phyloP scores from a whole-genome alignment of 2,888 invertebrate species.

The Auanema freiburgensis region DNA sequence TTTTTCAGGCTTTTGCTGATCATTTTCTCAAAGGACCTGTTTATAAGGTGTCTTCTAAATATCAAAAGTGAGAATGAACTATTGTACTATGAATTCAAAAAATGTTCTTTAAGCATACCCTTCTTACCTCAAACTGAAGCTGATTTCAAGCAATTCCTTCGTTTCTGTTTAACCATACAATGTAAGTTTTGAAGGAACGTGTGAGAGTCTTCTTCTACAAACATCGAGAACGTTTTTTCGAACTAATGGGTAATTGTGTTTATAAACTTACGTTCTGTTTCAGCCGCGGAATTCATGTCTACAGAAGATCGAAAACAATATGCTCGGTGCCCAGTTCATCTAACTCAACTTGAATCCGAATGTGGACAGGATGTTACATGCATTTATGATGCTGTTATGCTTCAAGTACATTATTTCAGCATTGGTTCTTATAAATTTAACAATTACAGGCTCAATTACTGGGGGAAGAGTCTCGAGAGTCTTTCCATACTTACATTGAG shows the following conservation, averaged over 20 bases:
- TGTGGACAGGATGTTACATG: conserved; percentile 28
- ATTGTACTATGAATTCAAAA: neutral
- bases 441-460: conserved; percentile 20
- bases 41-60: conserved; percentile 21
- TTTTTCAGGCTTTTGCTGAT: conserved; percentile 29
- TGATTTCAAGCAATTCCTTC: conserved; percentile 20
- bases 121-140: conserved; percentile 23
- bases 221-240: neutral
- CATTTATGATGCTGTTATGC: conserved; percentile 26
- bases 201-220: neutral
- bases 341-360: conserved; percentile 15
- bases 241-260: neutral
- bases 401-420: conserved; percentile 19
- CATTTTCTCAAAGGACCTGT: conserved; percentile 29
- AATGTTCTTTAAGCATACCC: conserved; percentile 10
- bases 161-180: conserved; percentile 19
- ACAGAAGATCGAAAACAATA: conserved; percentile 12
- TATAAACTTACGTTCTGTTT: neutral
- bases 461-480: conserved; percentile 23
- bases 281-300: conserved; percentile 18
- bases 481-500: conserved; percentile 21
- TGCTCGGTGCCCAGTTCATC: conserved; percentile 21
- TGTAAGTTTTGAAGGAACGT: neutral
- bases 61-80: conserved; percentile 10
- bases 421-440: neutral